Evolutionary conservation across 2,113 vertebrate genomes (phyloP).

Genomic region (Nycticorax nycticorax): DNA sequence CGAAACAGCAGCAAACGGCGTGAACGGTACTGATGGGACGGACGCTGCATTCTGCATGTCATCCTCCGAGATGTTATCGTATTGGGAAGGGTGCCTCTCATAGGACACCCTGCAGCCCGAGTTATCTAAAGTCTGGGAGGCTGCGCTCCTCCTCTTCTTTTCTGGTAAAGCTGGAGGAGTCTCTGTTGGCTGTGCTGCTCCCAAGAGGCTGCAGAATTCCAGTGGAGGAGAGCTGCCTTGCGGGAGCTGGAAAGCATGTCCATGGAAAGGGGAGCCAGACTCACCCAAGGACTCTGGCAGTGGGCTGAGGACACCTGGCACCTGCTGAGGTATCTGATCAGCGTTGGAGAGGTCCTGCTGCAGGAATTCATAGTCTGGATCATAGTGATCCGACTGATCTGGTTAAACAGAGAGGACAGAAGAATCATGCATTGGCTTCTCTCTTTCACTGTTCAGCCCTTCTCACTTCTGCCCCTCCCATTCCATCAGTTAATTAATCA

Average conservation of each 20-base stretch:
- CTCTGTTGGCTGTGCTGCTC: conserved; percentile 60
- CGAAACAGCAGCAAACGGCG: conserved; percentile 81
- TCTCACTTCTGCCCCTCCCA: background rate
- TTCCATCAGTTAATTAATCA: background rate
- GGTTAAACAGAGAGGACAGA: background rate
- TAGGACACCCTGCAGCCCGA: conserved; percentile 79
- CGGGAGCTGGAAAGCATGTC: conserved; percentile 80
- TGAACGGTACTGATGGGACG: conserved; percentile 70
- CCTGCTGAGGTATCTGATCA: conserved; percentile 84
- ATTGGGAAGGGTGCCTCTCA: conserved; percentile 91
- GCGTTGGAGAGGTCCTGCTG: conserved; percentile 92
- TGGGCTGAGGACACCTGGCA: conserved; percentile 84
- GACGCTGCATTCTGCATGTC: conserved; percentile 74
- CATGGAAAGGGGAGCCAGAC: conserved; percentile 83
- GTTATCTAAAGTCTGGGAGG: conserved; percentile 74
- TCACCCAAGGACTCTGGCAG: conserved; percentile 90
- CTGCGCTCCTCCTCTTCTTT: conserved; percentile 90
- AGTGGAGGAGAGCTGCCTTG: conserved; percentile 61
- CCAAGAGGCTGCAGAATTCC: conserved; percentile 34
- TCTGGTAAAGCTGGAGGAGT: conserved; percentile 90
- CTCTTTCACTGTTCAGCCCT: background rate
- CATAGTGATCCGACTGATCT: conserved; percentile 98
- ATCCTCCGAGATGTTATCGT: conserved; percentile 92
- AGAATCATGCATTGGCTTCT: background rate
- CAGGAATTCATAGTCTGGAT: conserved; percentile 97